These are phyloP conservation scores for Bellardia pandia DNA, from an alignment of 2,888 invertebrate species.

Conservation along the genomic window DNA sequence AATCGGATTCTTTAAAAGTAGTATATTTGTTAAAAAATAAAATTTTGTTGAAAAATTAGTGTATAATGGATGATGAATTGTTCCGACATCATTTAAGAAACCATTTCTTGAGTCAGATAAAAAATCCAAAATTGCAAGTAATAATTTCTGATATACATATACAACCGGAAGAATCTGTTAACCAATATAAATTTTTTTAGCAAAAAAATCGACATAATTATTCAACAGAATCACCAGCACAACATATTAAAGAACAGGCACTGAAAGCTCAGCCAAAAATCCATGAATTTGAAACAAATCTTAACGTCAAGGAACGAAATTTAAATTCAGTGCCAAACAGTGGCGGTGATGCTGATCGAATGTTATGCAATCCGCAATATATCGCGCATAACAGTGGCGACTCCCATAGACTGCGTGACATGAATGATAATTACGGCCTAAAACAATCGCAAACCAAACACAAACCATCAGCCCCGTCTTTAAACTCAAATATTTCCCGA, in stretches of 20 bases:
- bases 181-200: background rate
- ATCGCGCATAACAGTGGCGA: slow-evolving; percentile 12
- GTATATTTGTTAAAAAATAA: background rate
- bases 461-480: background rate
- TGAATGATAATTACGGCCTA: slow-evolving; percentile 7
- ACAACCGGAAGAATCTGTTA: background rate
- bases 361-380: background rate
- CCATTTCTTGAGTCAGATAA: slow-evolving; percentile 64
- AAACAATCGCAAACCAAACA: slow-evolving; percentile 26
- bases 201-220: background rate
- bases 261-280: slow-evolving; percentile 38
- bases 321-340: slow-evolving; percentile 29
- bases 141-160: background rate
- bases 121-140: slow-evolving; percentile 34
- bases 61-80: background rate
- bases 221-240: background rate
- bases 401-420: slow-evolving; percentile 41
- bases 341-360: slow-evolving; percentile 75
- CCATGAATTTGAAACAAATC: background rate
- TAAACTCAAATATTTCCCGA: background rate
- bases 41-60: background rate
- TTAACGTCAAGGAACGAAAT: background rate
- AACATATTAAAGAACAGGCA: slow-evolving; percentile 59
- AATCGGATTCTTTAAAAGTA: background rate
- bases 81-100: slow-evolving; percentile 69